A percentile compares a stretch with the other conserved stretches of the same genome.
Evolutionary conservation across 2,113 vertebrate species (phyloP).

Genomic region (Notechis scutatus): DNA sequence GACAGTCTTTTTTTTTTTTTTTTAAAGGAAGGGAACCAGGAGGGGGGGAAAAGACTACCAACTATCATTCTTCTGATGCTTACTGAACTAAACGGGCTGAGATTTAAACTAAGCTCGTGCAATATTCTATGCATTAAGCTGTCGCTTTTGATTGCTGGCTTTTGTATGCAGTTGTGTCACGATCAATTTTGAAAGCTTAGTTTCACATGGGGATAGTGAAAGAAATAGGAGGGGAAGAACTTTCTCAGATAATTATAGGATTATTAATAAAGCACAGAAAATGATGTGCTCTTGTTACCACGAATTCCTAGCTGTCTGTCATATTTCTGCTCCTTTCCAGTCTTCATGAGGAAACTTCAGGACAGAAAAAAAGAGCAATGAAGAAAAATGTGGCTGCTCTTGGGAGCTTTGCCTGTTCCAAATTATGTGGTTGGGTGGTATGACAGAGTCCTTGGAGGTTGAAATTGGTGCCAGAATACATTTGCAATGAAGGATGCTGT

Average conservation of each 20-base stretch:
- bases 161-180: neutral
- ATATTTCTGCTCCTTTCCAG: neutral
- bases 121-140: neutral
- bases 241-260: neutral
- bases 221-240: neutral
- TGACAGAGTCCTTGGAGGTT: neutral
- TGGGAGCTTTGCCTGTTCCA: neutral
- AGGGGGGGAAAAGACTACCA: neutral
- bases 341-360: neutral
- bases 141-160: neutral
- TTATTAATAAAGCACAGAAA: neutral
- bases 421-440: neutral
- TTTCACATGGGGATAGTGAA: neutral
- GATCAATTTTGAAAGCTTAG: neutral
- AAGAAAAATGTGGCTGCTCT: neutral
- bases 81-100: neutral
- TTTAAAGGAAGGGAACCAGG: constrained; percentile 24
- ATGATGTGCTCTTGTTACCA: neutral
- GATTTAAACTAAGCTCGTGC: neutral
- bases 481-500: neutral
- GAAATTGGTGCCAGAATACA: neutral
- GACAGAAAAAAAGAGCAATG: neutral
- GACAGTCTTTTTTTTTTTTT: neutral
- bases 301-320: neutral
- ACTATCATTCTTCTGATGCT: constrained; percentile 25